These are phyloP conservation scores for Sciurus niger DNA, from an alignment of 2,113 vertebrate species.

Conservation along the genomic window DNA sequence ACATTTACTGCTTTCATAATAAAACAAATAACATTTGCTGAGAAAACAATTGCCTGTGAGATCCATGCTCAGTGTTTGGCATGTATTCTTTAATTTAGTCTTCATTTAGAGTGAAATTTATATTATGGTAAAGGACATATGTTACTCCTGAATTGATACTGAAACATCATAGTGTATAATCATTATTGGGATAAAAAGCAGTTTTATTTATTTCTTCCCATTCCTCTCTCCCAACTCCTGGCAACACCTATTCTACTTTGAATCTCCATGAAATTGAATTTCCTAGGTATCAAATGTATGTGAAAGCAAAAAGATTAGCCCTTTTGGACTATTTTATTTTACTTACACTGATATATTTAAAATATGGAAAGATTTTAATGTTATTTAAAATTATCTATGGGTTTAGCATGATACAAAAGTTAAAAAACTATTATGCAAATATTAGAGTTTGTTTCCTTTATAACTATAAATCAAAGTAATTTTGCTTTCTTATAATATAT, in stretches of 20 bases:
- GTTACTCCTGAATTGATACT: background rate
- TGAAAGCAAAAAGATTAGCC: background rate
- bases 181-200: background rate
- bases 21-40: conserved; percentile 28
- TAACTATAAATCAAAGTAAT: conserved; percentile 48
- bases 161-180: background rate
- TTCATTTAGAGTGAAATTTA: background rate
- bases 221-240: background rate
- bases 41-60: background rate
- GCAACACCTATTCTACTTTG: background rate
- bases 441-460: background rate
- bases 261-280: background rate
- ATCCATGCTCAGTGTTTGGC: background rate
- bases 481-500: background rate
- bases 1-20: background rate
- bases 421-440: background rate
- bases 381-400: background rate
- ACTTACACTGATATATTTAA: background rate
- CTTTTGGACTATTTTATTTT: background rate
- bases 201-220: background rate
- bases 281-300: background rate
- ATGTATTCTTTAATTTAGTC: background rate
- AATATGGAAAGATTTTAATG: conserved; percentile 18
- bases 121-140: background rate
- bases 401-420: conserved; percentile 32